A percentile compares a stretch with the other conserved stretches of the same genome.
These are phyloP conservation scores for Drosophila ercepeae DNA, from an alignment of 1,140 invertebrate species.

Conservation along the genomic window DNA sequence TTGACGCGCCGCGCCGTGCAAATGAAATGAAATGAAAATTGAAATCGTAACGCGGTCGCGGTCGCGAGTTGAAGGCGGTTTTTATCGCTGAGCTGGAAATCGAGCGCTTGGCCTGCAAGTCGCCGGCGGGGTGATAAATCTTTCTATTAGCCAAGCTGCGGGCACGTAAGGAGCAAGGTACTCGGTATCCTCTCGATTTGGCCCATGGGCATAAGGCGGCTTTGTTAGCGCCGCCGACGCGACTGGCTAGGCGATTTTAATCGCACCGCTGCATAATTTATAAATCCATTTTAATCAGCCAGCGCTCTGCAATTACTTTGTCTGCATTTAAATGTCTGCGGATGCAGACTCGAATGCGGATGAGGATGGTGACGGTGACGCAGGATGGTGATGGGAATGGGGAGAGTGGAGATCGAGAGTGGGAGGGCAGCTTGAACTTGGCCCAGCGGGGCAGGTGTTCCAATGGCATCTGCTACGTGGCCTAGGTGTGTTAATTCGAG, in stretches of 20 bases:
- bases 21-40: slow-evolving; percentile 78
- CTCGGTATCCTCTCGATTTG: not conserved
- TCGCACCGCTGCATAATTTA: slow-evolving; percentile 81
- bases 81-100: slow-evolving; percentile 70
- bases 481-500: slow-evolving; percentile 74
- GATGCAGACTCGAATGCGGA: slow-evolving; percentile 19
- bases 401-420: not conserved
- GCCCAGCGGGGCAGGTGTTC: slow-evolving; percentile 72
- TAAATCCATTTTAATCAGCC: slow-evolving; percentile 82
- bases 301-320: slow-evolving; percentile 77
- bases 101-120: slow-evolving; percentile 52
- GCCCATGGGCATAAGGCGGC: slow-evolving; percentile 22
- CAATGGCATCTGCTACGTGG: slow-evolving; percentile 68
- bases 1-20: slow-evolving; percentile 69
- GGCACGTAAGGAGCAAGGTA: slow-evolving; percentile 30
- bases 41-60: slow-evolving; percentile 59
- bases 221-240: slow-evolving; percentile 71
- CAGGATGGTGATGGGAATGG: not conserved
- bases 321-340: slow-evolving; percentile 80
- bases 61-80: slow-evolving; percentile 45
- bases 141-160: slow-evolving; percentile 80
- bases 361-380: slow-evolving; percentile 15
- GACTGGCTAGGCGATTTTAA: slow-evolving; percentile 72
- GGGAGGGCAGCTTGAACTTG: slow-evolving; percentile 57
- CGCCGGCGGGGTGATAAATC: slow-evolving; percentile 75